phyloP scores from a whole-genome alignment of 2,113 vertebrate genomes.

The Porphyrio hochstetteri region DNA sequence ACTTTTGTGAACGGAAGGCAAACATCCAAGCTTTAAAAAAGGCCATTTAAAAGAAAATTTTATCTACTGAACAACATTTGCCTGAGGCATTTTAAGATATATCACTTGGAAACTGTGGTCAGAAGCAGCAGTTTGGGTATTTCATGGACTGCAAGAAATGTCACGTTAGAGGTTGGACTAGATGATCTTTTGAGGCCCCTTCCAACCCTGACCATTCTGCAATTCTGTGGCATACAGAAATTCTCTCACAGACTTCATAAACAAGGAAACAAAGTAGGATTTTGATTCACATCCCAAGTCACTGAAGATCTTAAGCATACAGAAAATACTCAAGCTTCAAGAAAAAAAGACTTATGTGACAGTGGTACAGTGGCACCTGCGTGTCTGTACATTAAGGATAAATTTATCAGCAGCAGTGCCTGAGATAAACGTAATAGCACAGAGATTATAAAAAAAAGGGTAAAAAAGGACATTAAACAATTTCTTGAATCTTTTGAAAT shows the following conservation, averaged over 20 bases:
- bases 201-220: too few relatives aligned
- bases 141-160: background rate
- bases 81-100: background rate
- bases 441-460: background rate
- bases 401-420: background rate
- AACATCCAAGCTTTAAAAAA: background rate
- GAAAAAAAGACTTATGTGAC: background rate
- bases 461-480: background rate
- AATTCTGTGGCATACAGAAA: background rate
- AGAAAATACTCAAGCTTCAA: background rate
- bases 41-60: accelerated
- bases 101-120: background rate
- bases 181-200: too few relatives aligned
- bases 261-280: background rate
- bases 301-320: background rate
- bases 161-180: background rate
- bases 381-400: background rate
- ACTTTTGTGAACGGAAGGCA: background rate
- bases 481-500: background rate
- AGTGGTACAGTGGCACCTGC: background rate
- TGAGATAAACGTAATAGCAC: background rate
- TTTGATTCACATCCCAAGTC: background rate
- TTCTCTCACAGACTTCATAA: background rate
- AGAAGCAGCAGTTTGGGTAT: background rate
- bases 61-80: background rate